Conservation (phyloP, 2,888 invertebrate species). For the Epistrophe eligans region DNA sequence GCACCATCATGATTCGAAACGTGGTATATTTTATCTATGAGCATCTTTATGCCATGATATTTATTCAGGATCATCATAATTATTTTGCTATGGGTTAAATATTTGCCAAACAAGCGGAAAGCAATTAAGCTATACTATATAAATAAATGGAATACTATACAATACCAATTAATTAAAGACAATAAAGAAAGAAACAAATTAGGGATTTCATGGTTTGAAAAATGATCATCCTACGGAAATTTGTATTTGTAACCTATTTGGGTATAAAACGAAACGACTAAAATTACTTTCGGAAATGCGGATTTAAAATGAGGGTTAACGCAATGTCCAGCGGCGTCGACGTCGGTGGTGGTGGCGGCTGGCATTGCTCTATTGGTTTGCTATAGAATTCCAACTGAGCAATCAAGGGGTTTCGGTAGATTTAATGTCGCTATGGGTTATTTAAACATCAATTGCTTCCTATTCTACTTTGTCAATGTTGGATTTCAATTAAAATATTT, state of each 20-base stretch:
- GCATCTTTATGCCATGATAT: neutral
- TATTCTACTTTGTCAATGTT: neutral
- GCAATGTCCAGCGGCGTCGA: neutral
- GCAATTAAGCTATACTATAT: neutral
- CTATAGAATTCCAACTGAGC: neutral
- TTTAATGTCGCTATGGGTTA: slow-evolving; percentile 35
- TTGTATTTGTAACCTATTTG: slow-evolving; percentile 41
- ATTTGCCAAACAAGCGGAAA: slow-evolving; percentile 26
- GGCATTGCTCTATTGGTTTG: neutral
- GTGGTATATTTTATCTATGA: neutral
- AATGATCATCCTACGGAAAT: slow-evolving; percentile 29
- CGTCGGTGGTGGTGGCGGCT: too few species aligned
- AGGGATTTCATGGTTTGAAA: slow-evolving; percentile 58
- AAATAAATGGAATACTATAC: slow-evolving; percentile 55
- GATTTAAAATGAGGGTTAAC: slow-evolving; percentile 36
- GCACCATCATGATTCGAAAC: neutral
- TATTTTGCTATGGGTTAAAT: neutral
- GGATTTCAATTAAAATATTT: neutral
- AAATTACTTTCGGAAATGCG: slow-evolving; percentile 44
- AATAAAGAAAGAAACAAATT: slow-evolving; percentile 52
- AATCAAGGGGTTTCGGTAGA: slow-evolving; percentile 33
- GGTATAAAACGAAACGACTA: slow-evolving; percentile 10
- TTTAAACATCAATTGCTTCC: slow-evolving; percentile 36
- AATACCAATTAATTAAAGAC: slow-evolving; percentile 49
- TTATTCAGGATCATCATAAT: slow-evolving; percentile 29